phyloP scores from a whole-genome alignment of 2,797 vertebrate species.

The Hydrophis major region DNA sequence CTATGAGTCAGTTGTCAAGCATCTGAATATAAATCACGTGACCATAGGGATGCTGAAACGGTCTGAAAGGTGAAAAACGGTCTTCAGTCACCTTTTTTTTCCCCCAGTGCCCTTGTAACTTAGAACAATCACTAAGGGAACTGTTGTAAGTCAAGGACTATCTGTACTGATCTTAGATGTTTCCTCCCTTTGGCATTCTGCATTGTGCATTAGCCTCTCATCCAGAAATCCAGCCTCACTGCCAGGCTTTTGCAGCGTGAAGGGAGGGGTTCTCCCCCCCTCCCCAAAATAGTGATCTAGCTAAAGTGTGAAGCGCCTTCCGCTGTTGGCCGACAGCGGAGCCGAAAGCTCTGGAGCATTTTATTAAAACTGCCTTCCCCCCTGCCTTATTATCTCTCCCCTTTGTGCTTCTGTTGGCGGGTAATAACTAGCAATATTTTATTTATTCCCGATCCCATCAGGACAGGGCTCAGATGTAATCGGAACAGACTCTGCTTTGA shows the following conservation, averaged over 20 bases:
- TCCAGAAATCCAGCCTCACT: background rate
- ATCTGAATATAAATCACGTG: too few species aligned
- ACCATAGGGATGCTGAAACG: too few species aligned
- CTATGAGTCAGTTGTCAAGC: too few species aligned
- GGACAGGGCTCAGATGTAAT: constrained; percentile 27
- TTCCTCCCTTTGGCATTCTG: background rate
- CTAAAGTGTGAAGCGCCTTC: background rate
- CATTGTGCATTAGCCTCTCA: background rate
- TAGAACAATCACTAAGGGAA: too few species aligned
- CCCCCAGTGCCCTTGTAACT: too few species aligned
- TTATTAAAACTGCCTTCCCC: constrained; percentile 9
- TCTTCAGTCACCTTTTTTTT: too few species aligned
- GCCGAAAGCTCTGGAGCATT: constrained; percentile 1
- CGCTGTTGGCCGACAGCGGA: background rate
- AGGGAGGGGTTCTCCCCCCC: background rate
- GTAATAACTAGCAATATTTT: constrained; percentile 34
- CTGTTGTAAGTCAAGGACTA: too few species aligned
- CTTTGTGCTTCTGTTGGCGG: background rate
- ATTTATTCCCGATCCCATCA: constrained; percentile 32
- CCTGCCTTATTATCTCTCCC: constrained; percentile 10
- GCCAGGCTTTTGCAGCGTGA: background rate
- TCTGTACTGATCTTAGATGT: background rate
- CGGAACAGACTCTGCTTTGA: constrained; percentile 29
- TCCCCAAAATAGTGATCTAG: background rate
- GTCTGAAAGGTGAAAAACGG: too few species aligned